Evolutionary conservation across 2,113 vertebrate genomes (phyloP).

Genomic region (Nerophis ophidion): DNA sequence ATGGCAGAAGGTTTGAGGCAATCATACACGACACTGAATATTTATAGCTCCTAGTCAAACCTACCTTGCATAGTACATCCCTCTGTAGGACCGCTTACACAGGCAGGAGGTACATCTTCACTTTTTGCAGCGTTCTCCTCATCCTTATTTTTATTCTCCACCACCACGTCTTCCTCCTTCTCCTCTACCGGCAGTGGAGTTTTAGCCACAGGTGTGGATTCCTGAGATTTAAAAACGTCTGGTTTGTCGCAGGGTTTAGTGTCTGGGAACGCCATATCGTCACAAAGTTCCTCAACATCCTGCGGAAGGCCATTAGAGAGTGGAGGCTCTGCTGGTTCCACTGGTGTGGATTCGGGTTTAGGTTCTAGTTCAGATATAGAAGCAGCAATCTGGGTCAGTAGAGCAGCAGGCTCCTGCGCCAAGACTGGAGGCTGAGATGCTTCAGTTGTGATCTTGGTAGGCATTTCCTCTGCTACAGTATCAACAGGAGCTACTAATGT

Average conservation of each 20-base stretch:
- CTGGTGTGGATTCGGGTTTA: slow-evolving; percentile 49
- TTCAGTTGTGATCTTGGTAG: slow-evolving; percentile 62
- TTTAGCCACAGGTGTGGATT: slow-evolving; percentile 46
- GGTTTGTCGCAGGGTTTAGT: slow-evolving; percentile 76
- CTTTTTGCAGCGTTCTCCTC: slow-evolving; percentile 38
- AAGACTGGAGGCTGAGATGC: slow-evolving; percentile 35
- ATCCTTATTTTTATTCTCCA: slow-evolving; percentile 8
- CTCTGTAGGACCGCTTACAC: slow-evolving; percentile 56
- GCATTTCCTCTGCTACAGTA: slow-evolving; percentile 23
- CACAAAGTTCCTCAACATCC: slow-evolving; percentile 57
- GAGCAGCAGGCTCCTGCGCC: slow-evolving; percentile 36
- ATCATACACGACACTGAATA: neutral
- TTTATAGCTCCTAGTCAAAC: neutral
- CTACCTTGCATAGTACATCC: slow-evolving; percentile 80
- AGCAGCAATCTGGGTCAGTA: slow-evolving; percentile 13
- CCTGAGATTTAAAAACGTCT: slow-evolving; percentile 54
- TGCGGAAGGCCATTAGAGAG: slow-evolving; percentile 78
- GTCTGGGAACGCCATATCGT: slow-evolving; percentile 64
- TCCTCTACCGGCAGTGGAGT: slow-evolving; percentile 13
- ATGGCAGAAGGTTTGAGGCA: neutral
- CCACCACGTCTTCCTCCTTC: slow-evolving; percentile 6
- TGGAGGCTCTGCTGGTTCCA: slow-evolving; percentile 69
- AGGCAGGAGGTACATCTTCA: slow-evolving; percentile 51
- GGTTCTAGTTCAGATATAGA: slow-evolving; percentile 28
- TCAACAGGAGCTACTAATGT: neutral